Conservation (phyloP, 2,888 invertebrate species). For the Caenorhabditis panamensis region DNA sequence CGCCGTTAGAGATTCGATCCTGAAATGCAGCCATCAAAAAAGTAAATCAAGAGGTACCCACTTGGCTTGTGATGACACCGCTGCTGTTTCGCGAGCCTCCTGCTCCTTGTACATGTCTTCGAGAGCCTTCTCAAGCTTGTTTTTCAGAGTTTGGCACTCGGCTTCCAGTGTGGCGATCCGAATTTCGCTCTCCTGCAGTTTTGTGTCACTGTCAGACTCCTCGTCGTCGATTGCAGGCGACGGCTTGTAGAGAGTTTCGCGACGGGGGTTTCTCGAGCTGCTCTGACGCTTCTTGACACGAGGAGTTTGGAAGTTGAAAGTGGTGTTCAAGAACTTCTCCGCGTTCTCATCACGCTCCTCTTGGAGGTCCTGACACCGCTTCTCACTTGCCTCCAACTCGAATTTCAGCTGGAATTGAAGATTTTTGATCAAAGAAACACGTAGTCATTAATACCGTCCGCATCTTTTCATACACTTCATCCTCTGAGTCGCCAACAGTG, state of each 20-base stretch:
- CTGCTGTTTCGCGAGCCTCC: not conserved
- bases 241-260: constrained; percentile 47
- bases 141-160: not conserved
- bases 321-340: constrained; percentile 19
- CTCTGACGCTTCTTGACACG: constrained; percentile 5
- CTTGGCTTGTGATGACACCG: not conserved
- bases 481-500: too few species aligned
- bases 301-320: constrained; percentile 34
- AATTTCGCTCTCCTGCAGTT: constrained; percentile 6
- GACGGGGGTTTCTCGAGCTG: constrained; percentile 32
- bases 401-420: constrained; percentile 40
- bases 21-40: not conserved
- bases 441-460: not conserved
- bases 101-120: constrained; percentile 8
- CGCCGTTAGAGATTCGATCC: not conserved
- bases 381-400: constrained; percentile 29
- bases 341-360: constrained; percentile 6
- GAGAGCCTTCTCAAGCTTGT: constrained; percentile 2
- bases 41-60: not conserved
- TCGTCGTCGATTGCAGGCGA: constrained; percentile 15
- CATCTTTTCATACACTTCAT: not conserved
- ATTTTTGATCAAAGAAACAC: too few species aligned
- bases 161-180: constrained; percentile 3
- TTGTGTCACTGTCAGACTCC: not conserved
- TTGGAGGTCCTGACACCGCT: constrained; percentile 16